Conservation (phyloP, 2,113 vertebrate genomes). For the Tetrao urogallus region DNA sequence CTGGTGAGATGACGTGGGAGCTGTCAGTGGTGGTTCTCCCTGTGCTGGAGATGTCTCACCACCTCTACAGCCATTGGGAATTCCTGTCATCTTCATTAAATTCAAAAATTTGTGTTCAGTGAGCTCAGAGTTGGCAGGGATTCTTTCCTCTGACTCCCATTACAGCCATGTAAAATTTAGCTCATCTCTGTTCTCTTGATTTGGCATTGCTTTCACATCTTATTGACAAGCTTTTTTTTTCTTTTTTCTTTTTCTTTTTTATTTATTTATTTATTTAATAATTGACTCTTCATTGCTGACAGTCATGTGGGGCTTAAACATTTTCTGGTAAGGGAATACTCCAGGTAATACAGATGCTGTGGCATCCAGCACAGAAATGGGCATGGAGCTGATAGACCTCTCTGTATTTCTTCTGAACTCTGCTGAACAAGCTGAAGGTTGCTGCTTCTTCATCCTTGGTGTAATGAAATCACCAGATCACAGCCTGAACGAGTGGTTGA, state of each 20-base stretch:
- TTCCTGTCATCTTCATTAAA: not conserved
- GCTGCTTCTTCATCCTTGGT: no score
- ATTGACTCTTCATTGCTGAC: not conserved
- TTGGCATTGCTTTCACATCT: not conserved
- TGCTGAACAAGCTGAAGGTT: not conserved
- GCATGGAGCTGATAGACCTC: accelerated
- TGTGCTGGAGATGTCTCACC: not conserved
- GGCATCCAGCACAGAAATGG: not conserved
- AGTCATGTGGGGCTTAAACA: not conserved
- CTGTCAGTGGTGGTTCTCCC: not conserved
- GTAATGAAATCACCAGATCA: no score
- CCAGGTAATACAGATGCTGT: not conserved
- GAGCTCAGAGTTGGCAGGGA: not conserved
- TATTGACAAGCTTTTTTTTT: not conserved
- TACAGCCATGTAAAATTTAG: accelerated
- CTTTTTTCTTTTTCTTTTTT: no score
- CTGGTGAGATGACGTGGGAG: not conserved
- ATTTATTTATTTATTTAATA: no score
- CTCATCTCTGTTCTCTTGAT: not conserved
- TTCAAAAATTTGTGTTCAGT: not conserved
- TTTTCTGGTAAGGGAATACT: not conserved
- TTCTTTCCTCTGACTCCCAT: not conserved
- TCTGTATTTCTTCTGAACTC: not conserved
- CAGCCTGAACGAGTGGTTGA: no score
- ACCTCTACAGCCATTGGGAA: accelerated